Base-by-base conservation (phyloP, 2,113 vertebrate species). In the Aix galericulata region DNA sequence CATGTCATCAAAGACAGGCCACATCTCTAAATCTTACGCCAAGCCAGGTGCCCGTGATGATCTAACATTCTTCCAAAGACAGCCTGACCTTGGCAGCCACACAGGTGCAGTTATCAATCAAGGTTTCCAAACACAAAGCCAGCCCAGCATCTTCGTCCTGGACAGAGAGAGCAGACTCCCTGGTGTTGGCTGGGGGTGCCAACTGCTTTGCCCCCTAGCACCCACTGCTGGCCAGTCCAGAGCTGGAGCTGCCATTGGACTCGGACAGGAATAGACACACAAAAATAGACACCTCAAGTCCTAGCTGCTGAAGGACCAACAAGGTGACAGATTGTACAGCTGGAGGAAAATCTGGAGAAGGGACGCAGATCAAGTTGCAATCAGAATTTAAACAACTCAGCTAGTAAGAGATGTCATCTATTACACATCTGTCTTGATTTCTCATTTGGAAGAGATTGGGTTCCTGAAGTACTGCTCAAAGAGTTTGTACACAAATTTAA, bases 21-120 rank as follows among this genome's bases (percentile, higher is more conserved):
- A 88, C 0, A 2, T 89, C 91, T 66, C 94, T 96, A 92, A 97
- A 95, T 93, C 90, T 97, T 93, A 66, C 0, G 17, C 93, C 82
- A 91, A 96, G 95, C 84, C 95, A 97, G 95, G 94, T 96, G 95
- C 79, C 93, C 13, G 0, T 48, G 69, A 52, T 85, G 94, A 94
- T 95, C 93, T 96, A 96, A 95, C 56, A 76, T 69, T 87, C 84
- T 94, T 71, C 55, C 77, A 94, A 97, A 96, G 94, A 64, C 87
- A 94, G 84, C 12, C 79, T 96, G 93, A 97, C 88, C 93, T 96
- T 91, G 78, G 58, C 69, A 93, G 58, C 25, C 1, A 0, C 75
- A 79, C 94, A 97, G 94, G 89, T 96, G 95, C 90, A 72, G 75
- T 93, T 95, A 94, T 96, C 96, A 95, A 71, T 97, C 94, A 95